Percentiles rank a stretch among this genome's conserved stretches.
Conservation (phyloP, 2,113 vertebrate genomes). For the Grantiella picta region DNA sequence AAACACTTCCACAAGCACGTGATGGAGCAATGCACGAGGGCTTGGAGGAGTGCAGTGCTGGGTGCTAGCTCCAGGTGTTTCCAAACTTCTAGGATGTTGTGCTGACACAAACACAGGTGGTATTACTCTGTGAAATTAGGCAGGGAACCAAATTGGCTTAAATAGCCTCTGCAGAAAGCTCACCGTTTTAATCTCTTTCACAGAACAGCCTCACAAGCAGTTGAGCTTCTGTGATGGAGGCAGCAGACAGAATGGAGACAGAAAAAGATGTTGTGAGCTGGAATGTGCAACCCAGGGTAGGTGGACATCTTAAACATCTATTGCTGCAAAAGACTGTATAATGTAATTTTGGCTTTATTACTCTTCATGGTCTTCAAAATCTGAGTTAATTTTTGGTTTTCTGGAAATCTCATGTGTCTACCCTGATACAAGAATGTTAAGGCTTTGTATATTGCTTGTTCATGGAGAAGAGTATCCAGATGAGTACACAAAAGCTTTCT, state of each 20-base stretch:
- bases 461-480: not conserved
- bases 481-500: not conserved
- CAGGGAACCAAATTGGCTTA: not conserved
- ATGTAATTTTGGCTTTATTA: not conserved
- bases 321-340: not conserved
- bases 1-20: not conserved
- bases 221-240: conserved; percentile 1
- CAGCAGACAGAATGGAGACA: not conserved
- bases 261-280: not conserved
- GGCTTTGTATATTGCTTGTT: not conserved
- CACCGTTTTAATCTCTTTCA: not conserved
- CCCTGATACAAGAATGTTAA: not conserved
- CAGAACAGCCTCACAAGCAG: not conserved
- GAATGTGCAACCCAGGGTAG: not conserved
- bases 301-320: not conserved
- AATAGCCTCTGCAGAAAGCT: not conserved
- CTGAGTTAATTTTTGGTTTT: not conserved
- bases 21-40: accelerated
- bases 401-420: not conserved
- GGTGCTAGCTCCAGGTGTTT: not conserved
- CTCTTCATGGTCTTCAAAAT: not conserved
- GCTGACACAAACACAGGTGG: not conserved
- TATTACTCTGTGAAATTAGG: not conserved
- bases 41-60: not conserved
- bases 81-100: not conserved